Conservation (phyloP, 2,113 vertebrate genomes). For the Hemichromis elongatus region DNA sequence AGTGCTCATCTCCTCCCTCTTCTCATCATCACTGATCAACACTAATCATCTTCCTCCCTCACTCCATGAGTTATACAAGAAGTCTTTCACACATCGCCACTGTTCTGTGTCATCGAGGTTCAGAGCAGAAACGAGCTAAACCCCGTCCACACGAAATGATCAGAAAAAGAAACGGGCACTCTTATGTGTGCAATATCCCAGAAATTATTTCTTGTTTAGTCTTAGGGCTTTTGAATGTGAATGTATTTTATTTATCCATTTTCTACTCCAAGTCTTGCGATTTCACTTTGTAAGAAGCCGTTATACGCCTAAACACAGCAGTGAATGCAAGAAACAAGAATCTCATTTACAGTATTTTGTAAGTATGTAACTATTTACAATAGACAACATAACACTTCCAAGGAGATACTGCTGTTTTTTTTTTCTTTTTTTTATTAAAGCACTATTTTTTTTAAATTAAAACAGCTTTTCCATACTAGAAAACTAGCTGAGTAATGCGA, state of each 20-base stretch:
- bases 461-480: background rate
- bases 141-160: background rate
- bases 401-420: background rate
- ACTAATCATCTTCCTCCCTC: slow-evolving; percentile 48
- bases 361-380: background rate
- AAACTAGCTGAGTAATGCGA: background rate
- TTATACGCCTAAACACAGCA: background rate
- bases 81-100: slow-evolving; percentile 34
- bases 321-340: background rate
- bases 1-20: slow-evolving; percentile 48
- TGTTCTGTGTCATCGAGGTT: slow-evolving; percentile 29
- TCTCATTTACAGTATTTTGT: background rate
- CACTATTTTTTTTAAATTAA: background rate
- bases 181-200: background rate
- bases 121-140: background rate
- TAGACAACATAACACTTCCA: background rate
- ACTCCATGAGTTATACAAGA: slow-evolving; percentile 48
- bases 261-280: background rate
- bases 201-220: background rate
- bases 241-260: background rate
- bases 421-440: background rate
- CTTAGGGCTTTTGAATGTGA: background rate
- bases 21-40: slow-evolving; percentile 58
- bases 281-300: background rate
- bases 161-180: background rate